phyloP scores from a whole-genome alignment of 2,888 invertebrate genomes.

The Andrena hattorfiana region DNA sequence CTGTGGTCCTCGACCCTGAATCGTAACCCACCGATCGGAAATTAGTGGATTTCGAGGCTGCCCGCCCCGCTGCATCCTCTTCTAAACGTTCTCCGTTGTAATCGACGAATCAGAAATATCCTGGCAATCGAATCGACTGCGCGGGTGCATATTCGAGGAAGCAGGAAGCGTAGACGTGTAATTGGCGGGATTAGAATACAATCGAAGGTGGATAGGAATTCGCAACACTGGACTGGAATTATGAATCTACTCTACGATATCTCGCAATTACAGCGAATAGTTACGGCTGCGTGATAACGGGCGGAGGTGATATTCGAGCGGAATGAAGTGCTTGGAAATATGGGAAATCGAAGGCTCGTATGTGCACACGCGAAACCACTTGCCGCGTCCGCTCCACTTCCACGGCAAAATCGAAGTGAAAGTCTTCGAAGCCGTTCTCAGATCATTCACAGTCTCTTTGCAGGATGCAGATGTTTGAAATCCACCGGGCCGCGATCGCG shows the following conservation, averaged over 20 bases:
- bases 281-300: neutral
- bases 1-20: slow-evolving; percentile 50
- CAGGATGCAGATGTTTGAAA: slow-evolving; percentile 74
- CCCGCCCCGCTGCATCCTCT: neutral
- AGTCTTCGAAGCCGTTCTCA: slow-evolving; percentile 70
- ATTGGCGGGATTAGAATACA: neutral
- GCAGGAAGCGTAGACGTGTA: neutral
- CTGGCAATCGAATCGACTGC: neutral
- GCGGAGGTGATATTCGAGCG: slow-evolving; percentile 2
- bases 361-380: slow-evolving; percentile 65
- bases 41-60: slow-evolving; percentile 17
- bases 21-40: slow-evolving; percentile 23
- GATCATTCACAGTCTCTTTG: slow-evolving; percentile 72
- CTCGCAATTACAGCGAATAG: neutral
- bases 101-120: slow-evolving; percentile 1
- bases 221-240: neutral
- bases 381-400: slow-evolving; percentile 76
- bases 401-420: slow-evolving; percentile 71
- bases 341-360: slow-evolving; percentile 51
- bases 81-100: neutral
- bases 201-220: neutral
- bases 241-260: no score
- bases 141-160: neutral
- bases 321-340: slow-evolving; percentile 27
- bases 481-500: slow-evolving; percentile 54